Base-by-base conservation (phyloP, 2,113 vertebrate genomes). In the Strix aluco region DNA sequence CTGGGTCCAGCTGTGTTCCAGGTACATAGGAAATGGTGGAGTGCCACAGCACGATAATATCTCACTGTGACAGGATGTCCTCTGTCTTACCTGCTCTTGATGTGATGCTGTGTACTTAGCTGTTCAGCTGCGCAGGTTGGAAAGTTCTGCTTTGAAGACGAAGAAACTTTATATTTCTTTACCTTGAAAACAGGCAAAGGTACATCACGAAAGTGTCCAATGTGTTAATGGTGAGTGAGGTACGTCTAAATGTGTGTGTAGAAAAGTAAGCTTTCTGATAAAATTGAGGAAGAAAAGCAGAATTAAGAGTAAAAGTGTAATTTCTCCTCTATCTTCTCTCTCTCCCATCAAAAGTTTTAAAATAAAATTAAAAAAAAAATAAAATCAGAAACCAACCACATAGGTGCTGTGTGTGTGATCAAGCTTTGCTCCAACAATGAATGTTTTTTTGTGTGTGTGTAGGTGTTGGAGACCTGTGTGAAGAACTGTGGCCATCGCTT, bases 401-500 rank as follows among this genome's bases (percentile, higher is more conserved):
- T 25, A 27, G 30, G 16, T 73, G 51, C 57, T 65, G 3, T 89
- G 32, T 54, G 34, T 49, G 15, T 30, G 67, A 75, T 86, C 30
- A n/a, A 44, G 32, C 59, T 91, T 86, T 88, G 55, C 42, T 78
- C n/a, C 71, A 75, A 2, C 11, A 14, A 29, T 44, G 10, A 58
- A 91, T 61, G 58, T 30, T 22, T 20, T 59, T 32, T 61, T 84
- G 3, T 90, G 47, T 84, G 18, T 32, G 4, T 16, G 40, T 93
- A 99, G 99, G 99, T 99, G 51, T 97, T 99, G 91, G 99, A 99
- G 97, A 99, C 99, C 0, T 99, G 99, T 78, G 99, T 99, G 87
- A 99, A 99, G 98, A 99, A 99, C 98, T 99, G 99, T n/a, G 99
- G 99, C 90, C 99, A 99, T 97, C 99, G 99, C 71, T 99, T 99